A percentile compares a stretch with the other conserved stretches of the same genome.
Conservation (phyloP, 2,113 vertebrate species). For the Macrotis lagotis region DNA sequence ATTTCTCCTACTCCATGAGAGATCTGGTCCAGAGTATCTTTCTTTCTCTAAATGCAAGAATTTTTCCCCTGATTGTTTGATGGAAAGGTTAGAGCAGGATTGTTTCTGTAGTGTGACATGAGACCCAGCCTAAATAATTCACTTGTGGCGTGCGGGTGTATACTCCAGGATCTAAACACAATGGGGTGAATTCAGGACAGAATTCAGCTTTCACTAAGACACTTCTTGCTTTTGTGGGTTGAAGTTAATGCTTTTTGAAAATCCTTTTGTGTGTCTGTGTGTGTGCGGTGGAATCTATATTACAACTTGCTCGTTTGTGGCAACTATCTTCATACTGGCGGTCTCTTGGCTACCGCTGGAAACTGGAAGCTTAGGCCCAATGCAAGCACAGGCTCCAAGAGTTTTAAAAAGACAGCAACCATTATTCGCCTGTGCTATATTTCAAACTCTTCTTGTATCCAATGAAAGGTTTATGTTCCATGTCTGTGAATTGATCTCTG, state of each 20-base stretch:
- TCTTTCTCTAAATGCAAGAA: background rate
- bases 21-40: background rate
- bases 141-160: background rate
- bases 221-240: constrained; percentile 84
- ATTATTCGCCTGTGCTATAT: constrained; percentile 58
- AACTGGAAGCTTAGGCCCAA: constrained; percentile 83
- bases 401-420: constrained; percentile 82
- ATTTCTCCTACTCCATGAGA: background rate
- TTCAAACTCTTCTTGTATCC: constrained; percentile 55
- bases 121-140: background rate
- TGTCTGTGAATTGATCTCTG: constrained; percentile 56
- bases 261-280: constrained; percentile 83
- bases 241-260: constrained; percentile 86
- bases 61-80: background rate
- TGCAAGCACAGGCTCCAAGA: constrained; percentile 77
- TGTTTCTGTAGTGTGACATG: background rate
- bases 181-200: constrained; percentile 85
- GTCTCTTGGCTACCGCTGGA: constrained; percentile 87
- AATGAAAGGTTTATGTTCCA: constrained; percentile 54
- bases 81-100: background rate
- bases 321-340: constrained; percentile 88
- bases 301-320: constrained; percentile 88
- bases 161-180: constrained; percentile 78
- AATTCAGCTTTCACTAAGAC: constrained; percentile 77
- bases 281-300: constrained; percentile 87